These are phyloP conservation scores for Heteractis magnifica DNA, from an alignment of 92 coral and sea anemone genomes.

Conservation along the genomic window DNA sequence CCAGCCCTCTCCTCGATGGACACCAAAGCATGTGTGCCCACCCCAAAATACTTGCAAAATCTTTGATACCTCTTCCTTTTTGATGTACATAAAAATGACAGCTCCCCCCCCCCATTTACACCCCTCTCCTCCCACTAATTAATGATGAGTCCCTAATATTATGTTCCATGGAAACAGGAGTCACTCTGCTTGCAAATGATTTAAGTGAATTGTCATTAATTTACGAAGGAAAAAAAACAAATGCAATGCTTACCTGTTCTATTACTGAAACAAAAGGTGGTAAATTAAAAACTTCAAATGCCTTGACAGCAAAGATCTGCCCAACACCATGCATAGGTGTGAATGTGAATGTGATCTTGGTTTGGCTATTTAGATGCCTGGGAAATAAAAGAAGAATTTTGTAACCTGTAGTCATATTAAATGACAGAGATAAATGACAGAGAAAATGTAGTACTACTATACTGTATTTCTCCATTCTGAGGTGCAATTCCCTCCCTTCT, in stretches of 20 bases:
- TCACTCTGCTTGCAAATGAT: not conserved
- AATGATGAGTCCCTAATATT: too few relatives aligned
- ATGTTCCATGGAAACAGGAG: too few relatives aligned
- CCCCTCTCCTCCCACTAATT: too few relatives aligned
- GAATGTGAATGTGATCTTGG: conserved; percentile 74
- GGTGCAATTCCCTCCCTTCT: too few relatives aligned
- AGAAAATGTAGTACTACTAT: not conserved
- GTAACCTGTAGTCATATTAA: not conserved
- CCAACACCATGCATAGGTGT: conserved; percentile 99
- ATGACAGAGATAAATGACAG: not conserved
- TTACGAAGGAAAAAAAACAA: not conserved
- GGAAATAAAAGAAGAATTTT: conserved; percentile 9
- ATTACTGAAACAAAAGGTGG: conserved; percentile 84
- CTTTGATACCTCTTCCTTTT: too few relatives aligned
- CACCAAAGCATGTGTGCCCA: too few relatives aligned
- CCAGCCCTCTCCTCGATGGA: too few relatives aligned
- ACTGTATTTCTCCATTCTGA: not conserved
- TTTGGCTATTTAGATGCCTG: conserved; percentile 72
- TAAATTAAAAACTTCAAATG: conserved; percentile 84
- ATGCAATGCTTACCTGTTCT: conserved; percentile 74
- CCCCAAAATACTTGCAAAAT: too few relatives aligned
- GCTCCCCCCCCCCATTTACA: too few relatives aligned
- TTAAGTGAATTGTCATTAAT: not conserved
- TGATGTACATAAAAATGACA: too few relatives aligned
- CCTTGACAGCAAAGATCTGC: conserved; percentile 81